Conservation (phyloP, 2,888 invertebrate species). For the Caenorhabditis sinica region DNA sequence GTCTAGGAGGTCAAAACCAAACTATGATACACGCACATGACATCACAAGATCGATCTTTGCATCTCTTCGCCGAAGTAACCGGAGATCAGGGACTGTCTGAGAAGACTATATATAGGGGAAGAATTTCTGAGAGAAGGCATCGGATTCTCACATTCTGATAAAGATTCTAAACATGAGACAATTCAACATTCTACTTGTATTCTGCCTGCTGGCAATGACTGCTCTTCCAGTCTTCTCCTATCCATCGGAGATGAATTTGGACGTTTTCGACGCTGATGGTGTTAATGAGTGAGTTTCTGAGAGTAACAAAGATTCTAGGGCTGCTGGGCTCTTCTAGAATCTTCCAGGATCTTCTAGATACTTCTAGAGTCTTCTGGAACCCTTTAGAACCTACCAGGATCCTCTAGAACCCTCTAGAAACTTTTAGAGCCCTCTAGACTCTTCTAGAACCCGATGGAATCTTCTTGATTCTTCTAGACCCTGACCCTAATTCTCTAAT, state of each 20-base stretch:
- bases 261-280: conserved; percentile 4
- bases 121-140: not conserved
- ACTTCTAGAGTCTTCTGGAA: too few relatives aligned
- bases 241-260: conserved; percentile 15
- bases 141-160: not conserved
- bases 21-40: conserved; percentile 6
- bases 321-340: too few relatives aligned
- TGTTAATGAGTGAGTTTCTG: conserved; percentile 21
- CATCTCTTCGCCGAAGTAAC: conserved; percentile 29
- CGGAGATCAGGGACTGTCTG: conserved; percentile 12
- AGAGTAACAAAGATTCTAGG: too few relatives aligned
- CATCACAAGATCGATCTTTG: conserved; percentile 10
- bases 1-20: conserved; percentile 22
- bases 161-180: conserved; percentile 8
- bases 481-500: too few relatives aligned
- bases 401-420: too few relatives aligned
- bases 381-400: too few relatives aligned
- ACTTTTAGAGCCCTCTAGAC: too few relatives aligned
- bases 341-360: too few relatives aligned
- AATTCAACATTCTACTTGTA: conserved; percentile 22
- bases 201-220: conserved; percentile 25
- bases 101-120: not conserved
- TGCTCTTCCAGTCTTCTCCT: conserved; percentile 11
- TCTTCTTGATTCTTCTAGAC: too few relatives aligned
- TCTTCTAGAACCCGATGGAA: too few relatives aligned